These are phyloP conservation scores for Drosophila lacertosa DNA, from an alignment of 1,140 invertebrate species.

Conservation along the genomic window DNA sequence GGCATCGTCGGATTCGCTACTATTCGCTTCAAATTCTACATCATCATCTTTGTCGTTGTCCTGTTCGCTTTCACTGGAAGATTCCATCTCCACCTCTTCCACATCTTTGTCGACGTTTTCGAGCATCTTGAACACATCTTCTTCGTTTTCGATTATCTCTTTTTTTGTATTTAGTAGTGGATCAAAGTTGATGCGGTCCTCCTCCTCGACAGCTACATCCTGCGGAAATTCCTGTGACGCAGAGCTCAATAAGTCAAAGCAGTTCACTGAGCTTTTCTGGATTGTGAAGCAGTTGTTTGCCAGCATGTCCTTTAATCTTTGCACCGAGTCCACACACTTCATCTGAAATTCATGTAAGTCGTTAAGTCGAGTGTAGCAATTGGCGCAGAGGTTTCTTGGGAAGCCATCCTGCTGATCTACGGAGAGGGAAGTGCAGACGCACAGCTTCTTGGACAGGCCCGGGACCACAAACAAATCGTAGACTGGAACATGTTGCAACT, in stretches of 20 bases:
- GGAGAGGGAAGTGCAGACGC: slow-evolving; percentile 68
- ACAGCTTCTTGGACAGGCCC: slow-evolving; percentile 72
- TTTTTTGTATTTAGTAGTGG: slow-evolving; percentile 75
- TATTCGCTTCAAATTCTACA: slow-evolving; percentile 55
- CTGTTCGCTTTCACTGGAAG: slow-evolving; percentile 41
- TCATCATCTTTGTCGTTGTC: slow-evolving; percentile 24
- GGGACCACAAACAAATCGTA: slow-evolving; percentile 74
- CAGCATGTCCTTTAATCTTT: slow-evolving; percentile 72
- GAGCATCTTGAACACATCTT: slow-evolving; percentile 81
- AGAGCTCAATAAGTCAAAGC: slow-evolving; percentile 42
- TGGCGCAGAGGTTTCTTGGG: slow-evolving; percentile 67
- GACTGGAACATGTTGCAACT: slow-evolving; percentile 48
- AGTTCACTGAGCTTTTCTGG: neutral
- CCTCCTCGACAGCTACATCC: slow-evolving; percentile 53
- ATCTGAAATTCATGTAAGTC: slow-evolving; percentile 76
- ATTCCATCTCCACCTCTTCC: slow-evolving; percentile 51
- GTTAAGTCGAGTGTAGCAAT: slow-evolving; percentile 66
- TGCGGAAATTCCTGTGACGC: slow-evolving; percentile 16
- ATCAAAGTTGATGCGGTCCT: slow-evolving; percentile 72
- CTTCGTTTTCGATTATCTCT: slow-evolving; percentile 76
- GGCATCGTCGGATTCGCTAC: slow-evolving; percentile 68
- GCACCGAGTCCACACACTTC: slow-evolving; percentile 66
- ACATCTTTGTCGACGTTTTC: slow-evolving; percentile 72
- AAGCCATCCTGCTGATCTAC: slow-evolving; percentile 75
- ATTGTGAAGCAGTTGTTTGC: slow-evolving; percentile 23